Evolutionary conservation across 2,113 vertebrate genomes (phyloP).

Genomic region (Donacobius atricapilla): DNA sequence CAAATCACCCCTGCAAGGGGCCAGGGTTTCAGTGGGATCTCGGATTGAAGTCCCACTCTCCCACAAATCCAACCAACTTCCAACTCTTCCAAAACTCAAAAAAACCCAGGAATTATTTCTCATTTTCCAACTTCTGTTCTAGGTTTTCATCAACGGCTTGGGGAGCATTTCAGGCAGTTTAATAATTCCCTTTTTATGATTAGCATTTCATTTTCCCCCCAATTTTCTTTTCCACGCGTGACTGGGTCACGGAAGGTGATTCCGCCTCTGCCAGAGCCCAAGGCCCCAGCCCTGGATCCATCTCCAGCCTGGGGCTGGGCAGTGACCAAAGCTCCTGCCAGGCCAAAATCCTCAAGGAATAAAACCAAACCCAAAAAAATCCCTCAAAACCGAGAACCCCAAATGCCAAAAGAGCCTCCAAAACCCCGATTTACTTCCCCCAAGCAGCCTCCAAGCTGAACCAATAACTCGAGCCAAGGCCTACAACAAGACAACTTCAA

Average conservation of each 20-base stretch:
- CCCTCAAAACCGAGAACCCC: not conserved
- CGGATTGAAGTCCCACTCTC: not conserved
- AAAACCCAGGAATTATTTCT: not conserved
- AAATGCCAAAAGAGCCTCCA: not conserved
- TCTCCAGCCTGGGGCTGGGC: not conserved
- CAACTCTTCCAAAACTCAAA: not conserved
- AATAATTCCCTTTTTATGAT: not conserved
- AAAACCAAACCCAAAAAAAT: not conserved
- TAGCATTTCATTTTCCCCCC: not conserved
- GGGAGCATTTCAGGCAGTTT: not conserved
- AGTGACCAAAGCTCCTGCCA: not conserved
- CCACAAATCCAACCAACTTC: not conserved
- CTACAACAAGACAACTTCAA: fast-evolving
- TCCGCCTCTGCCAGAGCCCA: not conserved
- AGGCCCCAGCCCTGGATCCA: not conserved
- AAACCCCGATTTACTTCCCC: fast-evolving
- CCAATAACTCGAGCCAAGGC: not conserved
- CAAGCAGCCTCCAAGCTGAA: fast-evolving
- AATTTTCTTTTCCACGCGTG: not conserved
- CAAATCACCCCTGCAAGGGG: not conserved
- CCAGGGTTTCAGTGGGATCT: fast-evolving
- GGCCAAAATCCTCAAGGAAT: not conserved
- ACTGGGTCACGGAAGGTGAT: fast-evolving
- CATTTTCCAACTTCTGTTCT: not conserved
- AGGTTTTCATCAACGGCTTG: not conserved